These are phyloP conservation scores for Otolemur garnettii DNA, from an alignment of 2,113 vertebrate species.

Conservation along the genomic window DNA sequence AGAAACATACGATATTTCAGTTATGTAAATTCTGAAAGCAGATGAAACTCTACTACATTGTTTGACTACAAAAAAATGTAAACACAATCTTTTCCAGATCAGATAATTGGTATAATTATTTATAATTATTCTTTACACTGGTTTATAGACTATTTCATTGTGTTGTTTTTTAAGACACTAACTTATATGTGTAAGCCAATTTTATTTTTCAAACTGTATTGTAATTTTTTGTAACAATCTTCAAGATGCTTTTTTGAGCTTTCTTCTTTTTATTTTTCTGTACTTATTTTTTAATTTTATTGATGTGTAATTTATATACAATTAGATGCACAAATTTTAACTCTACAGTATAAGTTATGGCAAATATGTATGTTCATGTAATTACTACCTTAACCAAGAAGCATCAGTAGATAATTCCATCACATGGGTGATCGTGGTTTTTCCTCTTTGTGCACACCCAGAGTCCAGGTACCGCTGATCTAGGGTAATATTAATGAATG, in stretches of 20 bases:
- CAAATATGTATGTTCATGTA: background rate
- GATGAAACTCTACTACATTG: background rate
- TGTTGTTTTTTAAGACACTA: background rate
- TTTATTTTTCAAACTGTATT: background rate
- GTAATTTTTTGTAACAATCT: background rate
- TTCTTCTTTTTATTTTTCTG: background rate
- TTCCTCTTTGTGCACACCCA: background rate
- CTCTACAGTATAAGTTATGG: background rate
- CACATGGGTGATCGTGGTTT: background rate
- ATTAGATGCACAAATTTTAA: background rate
- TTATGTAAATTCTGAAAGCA: background rate
- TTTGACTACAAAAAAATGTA: background rate
- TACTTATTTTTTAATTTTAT: background rate
- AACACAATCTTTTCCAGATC: background rate
- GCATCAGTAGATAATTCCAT: background rate
- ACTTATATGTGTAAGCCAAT: background rate
- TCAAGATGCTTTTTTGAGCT: background rate
- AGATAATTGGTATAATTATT: background rate
- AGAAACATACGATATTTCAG: background rate
- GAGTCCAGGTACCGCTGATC: background rate
- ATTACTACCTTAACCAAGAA: background rate
- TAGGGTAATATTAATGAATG: background rate
- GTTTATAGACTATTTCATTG: background rate
- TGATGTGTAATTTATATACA: background rate
- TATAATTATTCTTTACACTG: background rate